Conservation (phyloP, 2,113 vertebrate genomes). For the Setophaga kirtlandii region DNA sequence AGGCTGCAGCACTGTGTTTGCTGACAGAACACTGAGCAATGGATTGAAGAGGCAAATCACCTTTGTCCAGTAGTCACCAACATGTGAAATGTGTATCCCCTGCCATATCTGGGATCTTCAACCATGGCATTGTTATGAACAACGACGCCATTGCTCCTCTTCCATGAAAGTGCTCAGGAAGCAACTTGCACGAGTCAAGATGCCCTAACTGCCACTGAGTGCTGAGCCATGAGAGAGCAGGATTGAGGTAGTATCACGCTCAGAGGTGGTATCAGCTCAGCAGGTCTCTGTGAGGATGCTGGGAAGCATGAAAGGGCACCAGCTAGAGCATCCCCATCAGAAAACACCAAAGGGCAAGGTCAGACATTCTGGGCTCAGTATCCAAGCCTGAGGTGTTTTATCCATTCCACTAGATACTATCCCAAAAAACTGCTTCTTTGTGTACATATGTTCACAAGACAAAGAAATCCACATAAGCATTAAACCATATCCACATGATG, state of each 20-base stretch:
- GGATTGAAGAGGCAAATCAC: not conserved
- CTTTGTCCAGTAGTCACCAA: not conserved
- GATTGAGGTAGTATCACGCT: fast-evolving
- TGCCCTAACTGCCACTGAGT: not conserved
- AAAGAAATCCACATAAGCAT: not conserved
- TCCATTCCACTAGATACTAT: not conserved
- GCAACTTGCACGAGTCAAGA: not conserved
- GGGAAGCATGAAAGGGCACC: not conserved
- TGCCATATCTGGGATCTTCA: not conserved
- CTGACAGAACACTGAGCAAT: not conserved
- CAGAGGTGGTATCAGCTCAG: not conserved
- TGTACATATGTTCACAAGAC: not conserved
- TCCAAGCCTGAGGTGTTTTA: not conserved
- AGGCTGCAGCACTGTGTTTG: not conserved
- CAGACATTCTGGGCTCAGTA: not conserved
- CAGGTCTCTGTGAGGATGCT: not conserved
- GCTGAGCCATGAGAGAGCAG: not conserved
- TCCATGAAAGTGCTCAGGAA: not conserved
- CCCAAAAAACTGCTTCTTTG: not conserved
- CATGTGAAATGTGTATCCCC: not conserved
- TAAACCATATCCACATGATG: not conserved
- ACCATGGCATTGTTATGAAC: not conserved
- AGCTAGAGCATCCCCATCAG: not conserved
- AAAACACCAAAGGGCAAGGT: not conserved
- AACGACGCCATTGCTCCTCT: fast-evolving